A percentile compares a stretch with the other conserved stretches of the same genome.
These are phyloP conservation scores for Alligator mississippiensis DNA, from an alignment of 2,113 vertebrate genomes.

Conservation along the genomic window DNA sequence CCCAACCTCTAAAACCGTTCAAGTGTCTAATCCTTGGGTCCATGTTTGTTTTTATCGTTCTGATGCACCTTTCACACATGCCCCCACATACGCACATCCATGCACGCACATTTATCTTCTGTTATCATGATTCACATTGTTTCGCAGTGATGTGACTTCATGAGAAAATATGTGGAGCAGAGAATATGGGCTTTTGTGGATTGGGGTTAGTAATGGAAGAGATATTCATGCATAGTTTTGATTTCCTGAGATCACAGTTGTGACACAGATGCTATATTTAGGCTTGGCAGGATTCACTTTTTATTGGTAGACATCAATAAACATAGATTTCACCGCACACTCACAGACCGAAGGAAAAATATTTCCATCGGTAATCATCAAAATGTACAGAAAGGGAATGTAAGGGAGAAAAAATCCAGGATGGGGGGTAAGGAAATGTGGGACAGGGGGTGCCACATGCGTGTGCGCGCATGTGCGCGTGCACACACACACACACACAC, in stretches of 20 bases:
- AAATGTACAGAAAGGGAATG: no score
- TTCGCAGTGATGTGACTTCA: not conserved
- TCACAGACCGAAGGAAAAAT: no score
- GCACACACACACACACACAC: no score
- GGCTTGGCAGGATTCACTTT: no score
- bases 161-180: not conserved
- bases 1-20: fast-evolving
- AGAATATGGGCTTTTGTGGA: not conserved
- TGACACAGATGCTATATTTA: not conserved
- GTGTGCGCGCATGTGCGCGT: no score
- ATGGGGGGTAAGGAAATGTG: no score
- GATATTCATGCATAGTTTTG: not conserved
- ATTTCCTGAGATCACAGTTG: not conserved
- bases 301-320: no score
- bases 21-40: not conserved
- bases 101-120: not conserved
- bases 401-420: no score
- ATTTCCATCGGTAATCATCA: no score
- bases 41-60: not conserved
- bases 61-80: not conserved
- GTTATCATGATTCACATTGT: not conserved
- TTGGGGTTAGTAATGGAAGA: not conserved
- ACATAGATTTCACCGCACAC: no score
- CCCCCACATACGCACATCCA: not conserved
- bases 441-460: no score